Evolutionary conservation across 2,113 vertebrate species (phyloP).

Genomic region (Prochilodus magdalenae): DNA sequence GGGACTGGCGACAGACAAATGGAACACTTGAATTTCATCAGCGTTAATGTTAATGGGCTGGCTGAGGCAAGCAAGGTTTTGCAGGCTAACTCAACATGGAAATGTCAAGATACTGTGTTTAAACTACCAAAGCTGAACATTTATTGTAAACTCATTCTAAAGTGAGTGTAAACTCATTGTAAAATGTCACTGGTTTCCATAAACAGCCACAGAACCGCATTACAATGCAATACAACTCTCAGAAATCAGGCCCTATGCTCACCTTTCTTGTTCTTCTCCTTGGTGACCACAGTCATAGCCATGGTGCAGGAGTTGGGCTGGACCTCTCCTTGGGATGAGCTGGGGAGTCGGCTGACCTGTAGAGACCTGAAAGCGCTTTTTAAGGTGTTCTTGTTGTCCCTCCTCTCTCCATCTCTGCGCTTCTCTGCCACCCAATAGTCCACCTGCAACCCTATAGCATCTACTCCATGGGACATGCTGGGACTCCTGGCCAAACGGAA

Average conservation of each 20-base stretch:
- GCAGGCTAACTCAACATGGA: not conserved
- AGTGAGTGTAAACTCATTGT: no score
- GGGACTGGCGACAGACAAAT: slow-evolving; percentile 68
- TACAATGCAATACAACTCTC: not conserved
- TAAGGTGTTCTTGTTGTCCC: slow-evolving; percentile 79
- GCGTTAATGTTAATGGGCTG: not conserved
- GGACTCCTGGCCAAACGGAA: slow-evolving; percentile 64
- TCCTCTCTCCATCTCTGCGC: slow-evolving; percentile 78
- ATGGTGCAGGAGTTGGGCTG: slow-evolving; percentile 74
- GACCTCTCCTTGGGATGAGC: slow-evolving; percentile 61
- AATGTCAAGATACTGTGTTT: not conserved
- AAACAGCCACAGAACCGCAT: no score
- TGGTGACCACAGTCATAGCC: slow-evolving; percentile 84
- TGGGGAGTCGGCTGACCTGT: slow-evolving; percentile 80
- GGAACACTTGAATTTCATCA: not conserved
- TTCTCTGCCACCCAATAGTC: slow-evolving; percentile 83
- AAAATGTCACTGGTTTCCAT: not conserved
- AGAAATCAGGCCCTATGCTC: not conserved
- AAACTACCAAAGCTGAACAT: not conserved
- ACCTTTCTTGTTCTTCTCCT: slow-evolving; percentile 86
- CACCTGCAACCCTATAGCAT: slow-evolving; percentile 83
- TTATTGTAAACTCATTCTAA: not conserved
- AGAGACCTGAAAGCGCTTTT: slow-evolving; percentile 81
- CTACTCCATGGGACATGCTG: slow-evolving; percentile 71
- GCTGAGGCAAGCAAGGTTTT: not conserved